phyloP scores from a whole-genome alignment of 2,113 vertebrate genomes.

The Nannospalax galili region DNA sequence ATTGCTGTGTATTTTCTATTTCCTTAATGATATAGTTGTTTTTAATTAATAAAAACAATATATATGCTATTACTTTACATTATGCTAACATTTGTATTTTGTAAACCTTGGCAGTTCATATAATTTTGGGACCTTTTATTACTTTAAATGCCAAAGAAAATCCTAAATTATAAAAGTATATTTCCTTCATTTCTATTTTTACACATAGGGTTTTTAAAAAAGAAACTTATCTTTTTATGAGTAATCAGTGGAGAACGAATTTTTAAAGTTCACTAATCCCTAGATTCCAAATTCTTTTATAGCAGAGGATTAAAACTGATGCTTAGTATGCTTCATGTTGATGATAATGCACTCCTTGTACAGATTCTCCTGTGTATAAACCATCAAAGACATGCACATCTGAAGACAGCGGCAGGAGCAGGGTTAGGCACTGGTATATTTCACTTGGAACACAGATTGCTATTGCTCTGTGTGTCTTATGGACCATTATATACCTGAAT shows the following conservation, averaged over 20 bases:
- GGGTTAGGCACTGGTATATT: background rate
- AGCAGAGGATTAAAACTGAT: constrained; percentile 25
- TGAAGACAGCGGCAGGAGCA: background rate
- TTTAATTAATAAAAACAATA: constrained; percentile 13
- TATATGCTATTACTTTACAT: background rate
- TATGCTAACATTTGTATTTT: background rate
- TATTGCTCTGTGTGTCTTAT: background rate
- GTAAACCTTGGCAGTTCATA: background rate
- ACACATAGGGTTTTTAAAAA: background rate
- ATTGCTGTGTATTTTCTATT: background rate
- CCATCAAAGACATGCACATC: background rate
- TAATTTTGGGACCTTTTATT: background rate
- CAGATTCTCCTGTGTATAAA: background rate
- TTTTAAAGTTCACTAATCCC: constrained; percentile 35
- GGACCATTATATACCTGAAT: background rate
- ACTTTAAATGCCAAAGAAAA: background rate
- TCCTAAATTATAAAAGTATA: background rate
- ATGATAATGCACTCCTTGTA: background rate
- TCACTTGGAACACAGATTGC: background rate
- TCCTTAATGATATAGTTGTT: background rate
- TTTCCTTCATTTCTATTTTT: constrained; percentile 3
- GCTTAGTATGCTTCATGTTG: background rate
- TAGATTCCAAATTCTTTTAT: constrained; percentile 29
- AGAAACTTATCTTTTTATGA: background rate
- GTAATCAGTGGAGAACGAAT: constrained; percentile 7